phyloP scores from a whole-genome alignment of 2,113 vertebrate genomes.

The Notothenia rossii region DNA sequence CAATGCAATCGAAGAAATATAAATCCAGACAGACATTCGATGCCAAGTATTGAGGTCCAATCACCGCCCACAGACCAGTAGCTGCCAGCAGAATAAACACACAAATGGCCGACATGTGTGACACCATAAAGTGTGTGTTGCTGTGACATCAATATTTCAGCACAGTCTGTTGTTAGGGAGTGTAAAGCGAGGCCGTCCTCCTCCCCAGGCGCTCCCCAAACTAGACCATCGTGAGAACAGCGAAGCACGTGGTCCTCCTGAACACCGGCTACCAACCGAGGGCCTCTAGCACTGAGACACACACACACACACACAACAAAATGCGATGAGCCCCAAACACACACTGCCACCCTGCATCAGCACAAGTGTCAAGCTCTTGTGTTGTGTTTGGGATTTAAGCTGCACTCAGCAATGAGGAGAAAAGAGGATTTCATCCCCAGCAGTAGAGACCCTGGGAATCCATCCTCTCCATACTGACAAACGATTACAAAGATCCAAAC shows the following conservation, averaged over 20 bases:
- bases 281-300: slow-evolving; percentile 48
- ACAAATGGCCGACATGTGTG: slow-evolving; percentile 34
- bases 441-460: slow-evolving; percentile 4
- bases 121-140: slow-evolving; percentile 34
- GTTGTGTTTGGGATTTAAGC: slow-evolving; percentile 51
- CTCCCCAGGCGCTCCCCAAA: slow-evolving; percentile 37
- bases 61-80: neutral
- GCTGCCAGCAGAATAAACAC: slow-evolving; percentile 23
- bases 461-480: neutral
- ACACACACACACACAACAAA: slow-evolving; percentile 14
- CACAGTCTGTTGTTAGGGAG: slow-evolving; percentile 49
- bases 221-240: slow-evolving; percentile 51
- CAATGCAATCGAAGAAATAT: neutral
- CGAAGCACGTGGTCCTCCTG: slow-evolving; percentile 48
- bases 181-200: slow-evolving; percentile 37
- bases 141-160: slow-evolving; percentile 61
- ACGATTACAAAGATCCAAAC: no score
- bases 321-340: slow-evolving; percentile 1
- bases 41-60: neutral
- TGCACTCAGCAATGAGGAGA: slow-evolving; percentile 13
- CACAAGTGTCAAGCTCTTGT: slow-evolving; percentile 37
- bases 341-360: slow-evolving; percentile 46
- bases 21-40: neutral
- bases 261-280: slow-evolving; percentile 33
- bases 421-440: slow-evolving; percentile 37